Evolutionary conservation across 2,888 invertebrate genomes (phyloP).

Genomic region (Torymus texanus): DNA sequence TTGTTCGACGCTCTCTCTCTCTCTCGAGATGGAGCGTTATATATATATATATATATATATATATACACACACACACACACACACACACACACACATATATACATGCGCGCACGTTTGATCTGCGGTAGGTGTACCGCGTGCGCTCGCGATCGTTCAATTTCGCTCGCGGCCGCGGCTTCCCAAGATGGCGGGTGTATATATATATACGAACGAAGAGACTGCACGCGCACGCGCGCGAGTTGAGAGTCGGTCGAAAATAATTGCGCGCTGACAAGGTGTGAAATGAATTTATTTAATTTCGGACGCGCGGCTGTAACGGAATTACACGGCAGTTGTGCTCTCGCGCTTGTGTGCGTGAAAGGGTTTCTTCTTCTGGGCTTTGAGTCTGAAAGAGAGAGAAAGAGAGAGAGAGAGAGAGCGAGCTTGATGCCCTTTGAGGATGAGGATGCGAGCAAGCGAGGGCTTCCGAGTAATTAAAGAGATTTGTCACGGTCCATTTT

Average conservation of each 20-base stretch:
- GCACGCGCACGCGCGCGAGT: too few species aligned
- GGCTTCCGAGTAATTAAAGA: slow-evolving; percentile 52
- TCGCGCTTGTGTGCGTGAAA: slow-evolving; percentile 62
- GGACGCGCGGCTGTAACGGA: slow-evolving; percentile 71
- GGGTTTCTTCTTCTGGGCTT: not conserved
- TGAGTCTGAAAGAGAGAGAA: slow-evolving; percentile 53
- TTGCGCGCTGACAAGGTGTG: slow-evolving; percentile 75
- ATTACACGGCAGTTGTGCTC: slow-evolving; percentile 73
- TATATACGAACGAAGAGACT: too few species aligned
- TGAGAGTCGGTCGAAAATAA: slow-evolving; percentile 66
- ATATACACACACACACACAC: too few species aligned
- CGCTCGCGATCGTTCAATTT: slow-evolving; percentile 61
- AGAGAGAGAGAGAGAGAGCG: slow-evolving; percentile 11
- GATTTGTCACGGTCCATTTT: slow-evolving; percentile 52
- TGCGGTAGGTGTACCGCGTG: slow-evolving; percentile 45
- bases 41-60: too few species aligned
- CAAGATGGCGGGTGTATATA: slow-evolving; percentile 50
- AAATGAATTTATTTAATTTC: slow-evolving; percentile 76
- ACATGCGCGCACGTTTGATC: slow-evolving; percentile 27
- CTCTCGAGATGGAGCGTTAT: too few species aligned
- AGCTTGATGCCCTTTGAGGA: not conserved
- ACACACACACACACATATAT: too few species aligned
- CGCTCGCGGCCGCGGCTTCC: slow-evolving; percentile 58
- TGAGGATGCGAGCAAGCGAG: slow-evolving; percentile 14
- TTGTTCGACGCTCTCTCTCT: too few species aligned